These are phyloP conservation scores for Euphysa ruthae DNA, from an alignment of 30 jellyfish, hydroid and myxozoan genomes.

Conservation along the genomic window DNA sequence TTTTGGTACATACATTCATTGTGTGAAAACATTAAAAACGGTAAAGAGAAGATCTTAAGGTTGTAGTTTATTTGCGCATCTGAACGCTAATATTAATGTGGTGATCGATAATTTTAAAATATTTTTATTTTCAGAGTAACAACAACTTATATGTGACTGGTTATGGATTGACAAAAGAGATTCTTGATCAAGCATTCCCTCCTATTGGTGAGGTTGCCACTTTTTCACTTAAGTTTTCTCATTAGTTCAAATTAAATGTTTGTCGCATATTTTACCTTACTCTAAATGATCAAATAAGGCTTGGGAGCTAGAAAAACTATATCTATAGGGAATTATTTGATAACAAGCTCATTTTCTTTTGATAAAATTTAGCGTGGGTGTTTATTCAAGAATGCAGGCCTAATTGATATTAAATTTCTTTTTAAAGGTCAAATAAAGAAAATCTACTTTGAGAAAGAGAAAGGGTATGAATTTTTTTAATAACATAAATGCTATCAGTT, in stretches of 20 bases:
- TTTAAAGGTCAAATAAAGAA: constrained; percentile 31
- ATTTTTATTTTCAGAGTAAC: neutral
- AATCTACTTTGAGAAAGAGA: constrained; percentile 35
- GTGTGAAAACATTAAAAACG: too few species aligned
- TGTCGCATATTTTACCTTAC: too few species aligned
- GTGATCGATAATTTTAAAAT: too few species aligned
- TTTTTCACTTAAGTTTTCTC: too few species aligned
- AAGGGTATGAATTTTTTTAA: constrained; percentile 26
- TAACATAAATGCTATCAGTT: neutral
- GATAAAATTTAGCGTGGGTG: neutral
- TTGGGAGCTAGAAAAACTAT: too few species aligned
- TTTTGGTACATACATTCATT: too few species aligned
- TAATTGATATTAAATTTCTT: neutral
- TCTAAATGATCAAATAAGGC: too few species aligned
- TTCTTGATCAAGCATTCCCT: constrained; percentile 54
- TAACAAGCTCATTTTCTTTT: constrained; percentile 1
- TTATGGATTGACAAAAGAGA: constrained; percentile 45
- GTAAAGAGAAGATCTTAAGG: too few species aligned
- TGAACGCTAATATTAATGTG: too few species aligned
- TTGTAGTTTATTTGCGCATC: too few species aligned
- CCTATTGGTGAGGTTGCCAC: constrained; percentile 53
- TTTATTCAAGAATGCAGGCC: too few species aligned
- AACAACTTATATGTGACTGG: constrained; percentile 44
- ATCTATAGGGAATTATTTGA: neutral
- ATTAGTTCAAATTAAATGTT: too few species aligned